Conservation (phyloP, 2,113 vertebrate species). For the Corythoichthys haematopterus region DNA sequence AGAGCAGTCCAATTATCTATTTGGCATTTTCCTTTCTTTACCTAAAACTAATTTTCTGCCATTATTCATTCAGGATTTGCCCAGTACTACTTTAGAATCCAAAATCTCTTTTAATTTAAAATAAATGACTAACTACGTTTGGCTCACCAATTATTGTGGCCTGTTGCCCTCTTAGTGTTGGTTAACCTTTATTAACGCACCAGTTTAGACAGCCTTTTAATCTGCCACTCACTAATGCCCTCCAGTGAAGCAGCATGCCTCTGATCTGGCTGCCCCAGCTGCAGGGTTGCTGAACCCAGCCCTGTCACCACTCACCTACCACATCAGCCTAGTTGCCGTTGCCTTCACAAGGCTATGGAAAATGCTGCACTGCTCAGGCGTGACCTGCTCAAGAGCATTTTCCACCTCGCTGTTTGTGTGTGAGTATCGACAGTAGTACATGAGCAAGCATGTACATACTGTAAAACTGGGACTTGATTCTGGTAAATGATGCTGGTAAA, state of each 20-base stretch:
- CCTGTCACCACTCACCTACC: conserved; percentile 69
- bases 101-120: neutral
- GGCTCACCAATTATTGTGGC: conserved; percentile 11
- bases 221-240: conserved; percentile 64
- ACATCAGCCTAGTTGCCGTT: conserved; percentile 39
- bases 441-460: neutral
- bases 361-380: conserved; percentile 60
- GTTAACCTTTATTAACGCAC: conserved; percentile 60
- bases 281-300: conserved; percentile 44
- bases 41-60: neutral
- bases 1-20: neutral
- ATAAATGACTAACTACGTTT: neutral
- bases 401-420: conserved; percentile 55
- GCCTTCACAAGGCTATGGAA: conserved; percentile 63
- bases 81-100: neutral
- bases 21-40: neutral
- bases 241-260: conserved; percentile 58
- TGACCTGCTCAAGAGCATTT: conserved; percentile 70
- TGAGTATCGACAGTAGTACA: conserved; percentile 5
- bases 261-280: conserved; percentile 61
- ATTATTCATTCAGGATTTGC: neutral
- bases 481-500: neutral
- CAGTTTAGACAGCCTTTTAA: conserved; percentile 65
- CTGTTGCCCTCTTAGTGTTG: conserved; percentile 32
- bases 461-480: neutral